Evolutionary conservation across 2,888 invertebrate genomes (phyloP), one percentile per base, ranked within the genome.

Genomic region (Erynnis tages): DNA sequence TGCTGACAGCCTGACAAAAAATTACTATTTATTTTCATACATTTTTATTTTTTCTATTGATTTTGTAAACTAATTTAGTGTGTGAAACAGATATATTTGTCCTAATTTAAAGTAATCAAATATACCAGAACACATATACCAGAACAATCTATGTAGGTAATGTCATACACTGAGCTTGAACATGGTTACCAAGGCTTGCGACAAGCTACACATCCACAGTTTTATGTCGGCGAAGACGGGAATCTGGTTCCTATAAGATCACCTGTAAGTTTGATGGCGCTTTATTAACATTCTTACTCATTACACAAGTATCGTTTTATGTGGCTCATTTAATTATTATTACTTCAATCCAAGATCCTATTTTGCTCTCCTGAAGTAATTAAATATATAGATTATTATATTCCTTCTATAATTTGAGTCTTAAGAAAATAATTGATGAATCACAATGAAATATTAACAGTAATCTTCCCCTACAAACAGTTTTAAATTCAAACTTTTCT

Each of bases 151-250:
- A 79, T 76, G 76, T 83, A 84, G 79, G 87, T 80, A 78, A 96
- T 97, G 97, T 97, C 96, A 79, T 97, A 97, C 87, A 96, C 96
- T 79, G 96, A 97, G 91, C 90, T 97, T 73, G 97, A 97, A 91
- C 95, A 95, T 91, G 97, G 97, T 67, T 97, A 97, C 90, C 96
- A 96, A 92, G 96, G 94, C 71, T 91, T 95, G 79, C 92, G 93
- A 78, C 94, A 94, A 84, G 92, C 92, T 65, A 81, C 90, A 73
- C 91, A 91, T 61, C 92, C 92, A 58, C 91, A 93, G 71, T 94
- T 94, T 87, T 94, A 93, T 90, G 91, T 94, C 74, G 94, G 94
- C 69, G 92, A 91, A 69, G 92, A 92, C 81, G 92, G 91, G 78
- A 92, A 91, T 86, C 90, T 92, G 76, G 89, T 90, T 56, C 85